Conservation (phyloP, 2,888 invertebrate species). For the Conchocele bisecta region DNA sequence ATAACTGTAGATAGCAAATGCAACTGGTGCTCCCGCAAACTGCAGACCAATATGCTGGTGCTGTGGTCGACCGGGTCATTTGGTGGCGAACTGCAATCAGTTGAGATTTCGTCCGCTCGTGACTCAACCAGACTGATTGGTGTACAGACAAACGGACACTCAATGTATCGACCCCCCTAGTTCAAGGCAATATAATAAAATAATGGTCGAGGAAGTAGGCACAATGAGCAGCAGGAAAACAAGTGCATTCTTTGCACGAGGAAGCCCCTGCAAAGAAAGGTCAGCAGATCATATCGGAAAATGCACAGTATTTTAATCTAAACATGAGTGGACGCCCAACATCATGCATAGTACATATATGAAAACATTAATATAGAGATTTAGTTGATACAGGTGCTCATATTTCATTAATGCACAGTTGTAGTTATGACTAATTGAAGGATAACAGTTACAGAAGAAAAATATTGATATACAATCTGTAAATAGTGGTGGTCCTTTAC, state of each 20-base stretch:
- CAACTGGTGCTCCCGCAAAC: background rate
- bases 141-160: no score
- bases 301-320: background rate
- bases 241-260: background rate
- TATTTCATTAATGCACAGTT: slow-evolving; percentile 21
- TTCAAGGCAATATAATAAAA: no score
- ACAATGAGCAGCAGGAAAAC: slow-evolving; percentile 1
- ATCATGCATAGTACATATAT: slow-evolving; percentile 7
- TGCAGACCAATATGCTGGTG: background rate
- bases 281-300: no score
- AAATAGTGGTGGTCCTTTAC: background rate
- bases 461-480: slow-evolving; percentile 2
- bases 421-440: slow-evolving; percentile 1
- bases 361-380: slow-evolving; percentile 29
- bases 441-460: slow-evolving; percentile 10
- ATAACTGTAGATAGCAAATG: slow-evolving; percentile 1
- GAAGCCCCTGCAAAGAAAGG: slow-evolving; percentile 1
- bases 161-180: no score
- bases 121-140: background rate
- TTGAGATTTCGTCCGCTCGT: background rate
- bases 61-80: slow-evolving; percentile 5
- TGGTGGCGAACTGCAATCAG: background rate
- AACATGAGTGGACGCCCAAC: slow-evolving; percentile 4
- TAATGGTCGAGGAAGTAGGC: no score
- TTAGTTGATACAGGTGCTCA: slow-evolving; percentile 33